Evolutionary conservation across 2,797 vertebrate genomes (phyloP).

Genomic region (Eulemur coronatus): DNA sequence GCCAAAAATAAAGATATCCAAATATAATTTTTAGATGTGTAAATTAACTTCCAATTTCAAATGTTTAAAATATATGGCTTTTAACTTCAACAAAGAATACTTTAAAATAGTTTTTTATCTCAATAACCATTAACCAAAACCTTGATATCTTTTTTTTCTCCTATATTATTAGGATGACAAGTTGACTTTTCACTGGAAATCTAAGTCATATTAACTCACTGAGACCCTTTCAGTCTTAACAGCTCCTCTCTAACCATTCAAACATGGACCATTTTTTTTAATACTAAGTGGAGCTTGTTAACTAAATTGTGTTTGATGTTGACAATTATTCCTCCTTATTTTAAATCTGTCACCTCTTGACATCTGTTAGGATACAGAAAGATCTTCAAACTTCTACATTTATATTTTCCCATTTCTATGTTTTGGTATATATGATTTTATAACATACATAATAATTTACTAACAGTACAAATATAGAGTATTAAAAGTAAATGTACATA

Average conservation of each 20-base stretch:
- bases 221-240: background rate
- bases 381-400: background rate
- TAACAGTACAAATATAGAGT: background rate
- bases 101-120: background rate
- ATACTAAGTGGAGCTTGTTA: background rate
- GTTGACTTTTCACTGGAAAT: background rate
- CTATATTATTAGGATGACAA: background rate
- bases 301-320: background rate
- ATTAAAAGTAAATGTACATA: background rate
- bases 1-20: background rate
- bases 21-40: background rate
- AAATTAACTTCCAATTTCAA: constrained; percentile 25
- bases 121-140: background rate
- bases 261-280: background rate
- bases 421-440: background rate
- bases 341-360: background rate
- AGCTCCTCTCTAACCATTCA: background rate
- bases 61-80: background rate
- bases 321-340: background rate
- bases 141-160: background rate
- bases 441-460: background rate
- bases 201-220: background rate
- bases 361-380: background rate
- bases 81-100: background rate
- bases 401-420: background rate